Evolutionary conservation across 2,113 vertebrate genomes (phyloP).

Genomic region (Sialia sialis): DNA sequence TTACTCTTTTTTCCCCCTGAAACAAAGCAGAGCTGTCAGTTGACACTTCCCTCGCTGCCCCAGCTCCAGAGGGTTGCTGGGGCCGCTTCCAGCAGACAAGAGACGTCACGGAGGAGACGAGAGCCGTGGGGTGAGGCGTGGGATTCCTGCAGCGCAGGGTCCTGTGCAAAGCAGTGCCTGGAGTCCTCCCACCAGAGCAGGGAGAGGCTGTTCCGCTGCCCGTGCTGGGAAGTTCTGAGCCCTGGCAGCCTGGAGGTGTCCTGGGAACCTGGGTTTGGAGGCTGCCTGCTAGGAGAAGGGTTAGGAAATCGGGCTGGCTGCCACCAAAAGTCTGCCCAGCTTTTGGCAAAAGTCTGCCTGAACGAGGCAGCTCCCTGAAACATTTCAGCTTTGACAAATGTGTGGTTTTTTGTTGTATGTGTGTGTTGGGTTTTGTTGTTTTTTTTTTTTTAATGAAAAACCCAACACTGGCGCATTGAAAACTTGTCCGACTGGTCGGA

Average conservation of each 20-base stretch:
- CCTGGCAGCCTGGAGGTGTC: neutral
- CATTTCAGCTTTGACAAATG: slow-evolving; percentile 27
- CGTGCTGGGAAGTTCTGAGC: neutral
- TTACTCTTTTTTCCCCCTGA: slow-evolving; percentile 53
- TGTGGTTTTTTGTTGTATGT: neutral
- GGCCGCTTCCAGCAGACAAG: slow-evolving; percentile 35
- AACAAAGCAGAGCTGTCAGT: slow-evolving; percentile 65
- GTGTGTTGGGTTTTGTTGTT: no score
- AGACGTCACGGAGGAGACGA: neutral
- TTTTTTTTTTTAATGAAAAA: neutral
- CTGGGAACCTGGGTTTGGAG: neutral
- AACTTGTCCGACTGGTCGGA: neutral
- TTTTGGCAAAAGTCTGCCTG: slow-evolving; percentile 1
- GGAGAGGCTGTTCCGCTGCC: neutral
- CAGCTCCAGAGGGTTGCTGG: slow-evolving; percentile 14
- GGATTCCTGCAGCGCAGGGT: neutral
- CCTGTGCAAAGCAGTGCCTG: neutral
- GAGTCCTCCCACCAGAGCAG: neutral
- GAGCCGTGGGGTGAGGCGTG: slow-evolving; percentile 16
- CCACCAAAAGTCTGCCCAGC: neutral
- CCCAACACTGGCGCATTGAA: neutral
- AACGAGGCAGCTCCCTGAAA: neutral
- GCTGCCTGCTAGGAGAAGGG: neutral
- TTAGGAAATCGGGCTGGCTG: slow-evolving; percentile 25
- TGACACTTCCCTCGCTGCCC: slow-evolving; percentile 42